A percentile compares a stretch with the other conserved stretches of the same genome.
Conservation (phyloP, 2,113 vertebrate genomes). For the Nannospalax galili region DNA sequence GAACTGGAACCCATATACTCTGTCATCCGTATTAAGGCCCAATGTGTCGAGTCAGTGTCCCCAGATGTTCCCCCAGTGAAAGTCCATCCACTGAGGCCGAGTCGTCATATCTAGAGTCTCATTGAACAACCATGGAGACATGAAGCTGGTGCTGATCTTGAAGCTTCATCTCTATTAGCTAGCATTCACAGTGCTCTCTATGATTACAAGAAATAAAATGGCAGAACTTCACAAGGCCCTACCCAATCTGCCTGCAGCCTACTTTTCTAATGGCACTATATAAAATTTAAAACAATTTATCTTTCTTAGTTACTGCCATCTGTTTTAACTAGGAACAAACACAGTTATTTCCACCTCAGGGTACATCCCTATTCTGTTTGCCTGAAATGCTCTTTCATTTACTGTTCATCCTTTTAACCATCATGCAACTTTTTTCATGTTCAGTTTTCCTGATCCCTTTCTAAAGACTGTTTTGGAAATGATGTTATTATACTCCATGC, state of each 20-base stretch:
- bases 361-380: background rate
- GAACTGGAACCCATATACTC: too few species aligned
- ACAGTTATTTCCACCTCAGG: background rate
- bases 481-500: background rate
- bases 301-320: background rate
- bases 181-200: background rate
- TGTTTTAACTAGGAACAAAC: background rate
- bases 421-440: background rate
- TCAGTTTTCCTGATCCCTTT: background rate
- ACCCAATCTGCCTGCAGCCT: background rate
- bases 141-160: too few species aligned
- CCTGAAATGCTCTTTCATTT: background rate
- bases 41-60: too few species aligned
- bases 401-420: background rate
- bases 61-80: too few species aligned
- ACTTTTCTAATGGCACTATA: background rate
- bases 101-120: too few species aligned
- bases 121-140: too few species aligned
- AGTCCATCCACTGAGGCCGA: too few species aligned
- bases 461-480: background rate
- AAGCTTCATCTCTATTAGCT: too few species aligned
- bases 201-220: conserved; percentile 30
- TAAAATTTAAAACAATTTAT: background rate
- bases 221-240: background rate
- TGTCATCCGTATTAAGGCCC: too few species aligned